Conservation (phyloP, 2,113 vertebrate genomes). For the Pogona vitticeps region DNA sequence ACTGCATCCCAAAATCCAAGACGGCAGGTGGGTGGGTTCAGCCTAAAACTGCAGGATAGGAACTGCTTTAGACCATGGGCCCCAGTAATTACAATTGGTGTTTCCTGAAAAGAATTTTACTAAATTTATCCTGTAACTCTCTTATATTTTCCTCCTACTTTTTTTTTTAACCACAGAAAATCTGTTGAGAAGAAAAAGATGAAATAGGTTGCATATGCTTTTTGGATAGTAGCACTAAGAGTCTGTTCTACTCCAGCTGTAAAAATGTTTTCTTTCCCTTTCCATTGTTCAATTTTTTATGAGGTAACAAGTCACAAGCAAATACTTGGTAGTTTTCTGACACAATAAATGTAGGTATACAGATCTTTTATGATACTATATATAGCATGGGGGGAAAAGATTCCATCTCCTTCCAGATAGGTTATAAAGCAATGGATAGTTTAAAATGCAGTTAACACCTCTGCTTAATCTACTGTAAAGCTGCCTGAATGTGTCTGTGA, state of each 20-base stretch:
- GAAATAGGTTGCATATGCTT: neutral
- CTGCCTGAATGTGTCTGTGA: neutral
- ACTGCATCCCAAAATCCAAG: too few relatives aligned
- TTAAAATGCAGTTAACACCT: neutral
- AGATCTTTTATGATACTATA: neutral
- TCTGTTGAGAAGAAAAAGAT: neutral
- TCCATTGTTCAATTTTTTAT: neutral
- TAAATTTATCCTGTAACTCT: neutral
- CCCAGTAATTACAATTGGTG: too few relatives aligned
- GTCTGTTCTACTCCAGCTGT: neutral
- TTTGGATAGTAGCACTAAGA: neutral
- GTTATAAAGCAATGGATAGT: neutral
- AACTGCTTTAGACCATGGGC: too few relatives aligned
- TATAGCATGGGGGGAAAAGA: too few relatives aligned
- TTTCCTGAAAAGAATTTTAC: too few relatives aligned
- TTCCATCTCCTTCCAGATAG: neutral
- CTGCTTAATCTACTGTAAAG: neutral
- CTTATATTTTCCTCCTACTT: neutral
- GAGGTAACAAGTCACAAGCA: neutral
- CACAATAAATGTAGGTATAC: neutral
- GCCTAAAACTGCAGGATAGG: too few relatives aligned
- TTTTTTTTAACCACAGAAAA: neutral
- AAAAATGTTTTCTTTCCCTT: neutral
- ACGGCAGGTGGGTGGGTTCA: too few relatives aligned
- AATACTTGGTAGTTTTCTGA: neutral